A percentile compares a stretch with the other conserved stretches of the same genome.
Conservation (phyloP, 2,797 vertebrate species). For the Xyrichtys novacula region DNA sequence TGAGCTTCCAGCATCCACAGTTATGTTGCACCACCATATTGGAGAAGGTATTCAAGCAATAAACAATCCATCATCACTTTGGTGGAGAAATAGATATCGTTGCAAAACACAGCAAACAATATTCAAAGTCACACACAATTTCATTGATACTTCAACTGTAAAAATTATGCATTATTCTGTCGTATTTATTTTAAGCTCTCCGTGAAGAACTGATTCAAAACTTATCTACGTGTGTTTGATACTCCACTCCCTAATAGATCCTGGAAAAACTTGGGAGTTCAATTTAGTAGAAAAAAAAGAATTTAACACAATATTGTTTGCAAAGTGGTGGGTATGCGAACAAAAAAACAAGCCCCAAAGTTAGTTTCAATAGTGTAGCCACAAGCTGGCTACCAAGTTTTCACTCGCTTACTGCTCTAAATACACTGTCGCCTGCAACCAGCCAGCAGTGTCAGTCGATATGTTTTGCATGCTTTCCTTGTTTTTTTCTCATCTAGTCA, state of each 20-base stretch:
- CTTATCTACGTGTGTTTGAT: not conserved
- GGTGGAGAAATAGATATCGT: not conserved
- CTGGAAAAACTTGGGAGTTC: not conserved
- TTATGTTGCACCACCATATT: slow-evolving; percentile 33
- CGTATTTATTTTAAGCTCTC: not conserved
- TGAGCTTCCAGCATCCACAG: slow-evolving; percentile 42
- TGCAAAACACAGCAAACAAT: not conserved
- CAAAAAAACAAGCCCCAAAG: slow-evolving; percentile 32
- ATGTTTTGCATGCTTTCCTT: slow-evolving; percentile 53
- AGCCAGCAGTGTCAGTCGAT: slow-evolving; percentile 47
- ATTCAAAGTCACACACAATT: not conserved
- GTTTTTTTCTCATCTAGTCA: slow-evolving; percentile 55
- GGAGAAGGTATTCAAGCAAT: slow-evolving; percentile 63
- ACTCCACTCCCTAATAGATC: not conserved
- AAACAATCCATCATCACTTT: slow-evolving; percentile 30
- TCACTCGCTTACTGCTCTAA: slow-evolving; percentile 40
- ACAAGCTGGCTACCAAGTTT: slow-evolving; percentile 47
- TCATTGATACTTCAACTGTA: not conserved
- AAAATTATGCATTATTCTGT: not conserved
- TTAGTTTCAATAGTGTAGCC: slow-evolving; percentile 51
- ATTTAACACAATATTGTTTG: not conserved
- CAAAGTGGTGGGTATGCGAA: slow-evolving; percentile 23
- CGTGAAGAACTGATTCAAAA: not conserved
- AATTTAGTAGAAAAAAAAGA: not conserved
- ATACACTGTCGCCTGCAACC: slow-evolving; percentile 58